phyloP scores from a whole-genome alignment of 2,797 vertebrate species.

The Acanthiza pusilla region DNA sequence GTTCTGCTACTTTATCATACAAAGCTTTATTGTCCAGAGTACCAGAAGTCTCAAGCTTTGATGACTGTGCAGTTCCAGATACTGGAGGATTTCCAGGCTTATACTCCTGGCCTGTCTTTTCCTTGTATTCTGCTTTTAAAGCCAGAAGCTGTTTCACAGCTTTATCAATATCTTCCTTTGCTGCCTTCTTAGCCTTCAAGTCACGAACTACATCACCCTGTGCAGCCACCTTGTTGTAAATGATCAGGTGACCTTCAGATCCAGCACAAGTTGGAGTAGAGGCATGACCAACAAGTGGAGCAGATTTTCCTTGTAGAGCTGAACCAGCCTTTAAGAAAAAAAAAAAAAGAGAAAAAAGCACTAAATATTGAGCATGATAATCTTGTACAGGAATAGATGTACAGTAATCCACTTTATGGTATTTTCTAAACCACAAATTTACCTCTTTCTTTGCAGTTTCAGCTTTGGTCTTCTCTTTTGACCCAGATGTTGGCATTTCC shows the following conservation, averaged over 20 bases:
- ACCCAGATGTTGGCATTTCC: slow-evolving; percentile 96
- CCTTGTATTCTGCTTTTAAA: slow-evolving; percentile 86
- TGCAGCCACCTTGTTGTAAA: slow-evolving; percentile 80
- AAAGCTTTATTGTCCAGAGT: slow-evolving; percentile 59
- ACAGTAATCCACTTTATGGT: neutral
- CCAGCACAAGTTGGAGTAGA: neutral
- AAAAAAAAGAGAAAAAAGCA: neutral
- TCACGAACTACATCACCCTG: slow-evolving; percentile 88
- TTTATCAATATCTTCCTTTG: slow-evolving; percentile 87
- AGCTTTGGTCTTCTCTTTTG: slow-evolving; percentile 91
- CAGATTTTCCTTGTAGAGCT: slow-evolving; percentile 45
- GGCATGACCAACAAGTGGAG: neutral
- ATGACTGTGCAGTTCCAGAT: neutral
- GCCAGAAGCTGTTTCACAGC: slow-evolving; percentile 86
- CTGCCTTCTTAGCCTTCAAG: slow-evolving; percentile 85
- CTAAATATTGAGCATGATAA: neutral
- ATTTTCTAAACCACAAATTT: neutral
- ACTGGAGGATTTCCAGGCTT: slow-evolving; percentile 77
- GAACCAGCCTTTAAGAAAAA: slow-evolving; percentile 23
- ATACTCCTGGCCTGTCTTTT: slow-evolving; percentile 87
- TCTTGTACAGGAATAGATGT: neutral
- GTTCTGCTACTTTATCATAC: slow-evolving; percentile 79
- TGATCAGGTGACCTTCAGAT: slow-evolving; percentile 39
- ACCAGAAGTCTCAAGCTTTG: neutral
- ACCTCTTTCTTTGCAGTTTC: slow-evolving; percentile 79